These are phyloP conservation scores for Equus przewalskii DNA, from an alignment of 2,113 vertebrate species.

Conservation along the genomic window DNA sequence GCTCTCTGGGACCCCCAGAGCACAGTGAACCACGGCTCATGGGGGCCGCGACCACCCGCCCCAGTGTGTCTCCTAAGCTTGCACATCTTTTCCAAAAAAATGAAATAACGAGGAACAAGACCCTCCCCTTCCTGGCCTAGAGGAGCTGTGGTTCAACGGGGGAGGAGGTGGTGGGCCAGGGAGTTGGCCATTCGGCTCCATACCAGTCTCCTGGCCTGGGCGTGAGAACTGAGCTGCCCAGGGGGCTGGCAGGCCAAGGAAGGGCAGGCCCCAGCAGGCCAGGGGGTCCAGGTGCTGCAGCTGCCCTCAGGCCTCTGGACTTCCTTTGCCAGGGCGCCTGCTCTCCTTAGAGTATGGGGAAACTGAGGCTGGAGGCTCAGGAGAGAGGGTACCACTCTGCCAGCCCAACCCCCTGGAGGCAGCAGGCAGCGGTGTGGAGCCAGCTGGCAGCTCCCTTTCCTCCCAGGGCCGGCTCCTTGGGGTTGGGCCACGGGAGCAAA, in stretches of 20 bases:
- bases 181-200: accelerated
- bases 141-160: too few relatives aligned
- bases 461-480: neutral
- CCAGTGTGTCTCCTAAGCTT: neutral
- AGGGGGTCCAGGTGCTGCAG: neutral
- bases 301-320: neutral
- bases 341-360: neutral
- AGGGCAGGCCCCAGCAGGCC: neutral
- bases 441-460: neutral
- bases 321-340: neutral
- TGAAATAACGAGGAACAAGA: neutral
- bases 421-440: too few relatives aligned
- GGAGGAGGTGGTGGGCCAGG: neutral
- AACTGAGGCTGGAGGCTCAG: neutral
- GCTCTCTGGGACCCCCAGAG: neutral
- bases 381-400: neutral
- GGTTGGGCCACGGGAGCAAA: neutral
- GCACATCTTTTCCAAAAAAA: neutral
- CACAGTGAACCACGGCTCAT: neutral
- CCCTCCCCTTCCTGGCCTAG: neutral
- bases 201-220: accelerated
- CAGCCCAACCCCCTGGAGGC: neutral
- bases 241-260: neutral
- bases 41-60: accelerated
- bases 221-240: accelerated